Base-by-base conservation (phyloP, 2,888 invertebrate species). In the Villa cingulata region DNA sequence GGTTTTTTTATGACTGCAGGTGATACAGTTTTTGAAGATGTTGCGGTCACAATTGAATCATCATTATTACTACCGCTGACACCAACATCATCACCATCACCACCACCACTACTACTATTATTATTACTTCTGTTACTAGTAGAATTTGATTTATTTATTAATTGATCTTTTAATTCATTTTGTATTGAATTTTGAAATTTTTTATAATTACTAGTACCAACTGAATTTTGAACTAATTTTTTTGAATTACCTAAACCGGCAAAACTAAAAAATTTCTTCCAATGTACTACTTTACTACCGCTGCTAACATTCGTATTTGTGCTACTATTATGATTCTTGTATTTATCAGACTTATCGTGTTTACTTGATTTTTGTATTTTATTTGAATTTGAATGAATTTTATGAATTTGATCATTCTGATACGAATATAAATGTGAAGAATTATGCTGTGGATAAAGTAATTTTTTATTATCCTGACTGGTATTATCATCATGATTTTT, bases 201-300 rank as follows among this genome's bases (percentile, higher is more conserved):
- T 48, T 58, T 59, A 46, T 62, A 62, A 6, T 57, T 55, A 45
- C 48, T 52, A 45, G 48, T 52, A 58, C 43, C 64, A 10, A 47
- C 62, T 5, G 61, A 60, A 46, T 56, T 59, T 44, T 54, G 55
- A 19, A 54, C 55, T 41, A 62, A 61, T 46, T 65, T 66, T 48
- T 66, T 65, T n/a, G 48, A 38, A 43, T 45, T 36, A 18, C 49
- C 16, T 23, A 51, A 46, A 20, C 49, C 49, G 17, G 51, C 37
- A 44, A 51, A 51, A 36, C 42, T 49, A 20, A 51, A 49, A 20
- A 51, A 36, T 39, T 49, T 44, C 19, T 44, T 41, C 40, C 42
- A 48, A 23, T n/a, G n/a, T 23, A 37, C 34, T 19, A 43, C 19
- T 27, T 43, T 43, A 27, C 32, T 38, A n/a, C n/a, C n/a, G n/a